Base-by-base conservation (phyloP, 2,888 invertebrate species). In the Tinea trinotella region DNA sequence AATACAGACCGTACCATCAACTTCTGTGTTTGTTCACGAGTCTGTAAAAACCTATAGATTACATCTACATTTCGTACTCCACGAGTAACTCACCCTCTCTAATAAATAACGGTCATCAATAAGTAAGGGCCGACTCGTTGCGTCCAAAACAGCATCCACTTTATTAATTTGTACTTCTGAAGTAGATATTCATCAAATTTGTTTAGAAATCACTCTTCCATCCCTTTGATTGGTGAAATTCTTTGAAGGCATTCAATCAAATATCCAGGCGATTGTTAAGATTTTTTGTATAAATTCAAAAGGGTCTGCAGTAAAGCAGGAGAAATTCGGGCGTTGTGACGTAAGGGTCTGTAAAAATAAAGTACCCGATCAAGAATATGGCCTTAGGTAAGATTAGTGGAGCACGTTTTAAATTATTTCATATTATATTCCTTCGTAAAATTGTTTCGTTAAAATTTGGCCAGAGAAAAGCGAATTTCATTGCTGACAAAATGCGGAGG, bases 81-180 rank as follows among this genome's bases (percentile, higher is more conserved):
- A 64, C 57, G 64, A 52, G 17, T 67, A 64, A 65, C 65, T 64
- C 68, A 61, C 66, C 60, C 63, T 60, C 60, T 62, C 71, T 73
- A 76, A 77, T 77, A 79, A 76, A 78, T 78, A 76, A 74, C 69
- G 60, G 66, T 74, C 76, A 76, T 79, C 74, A 79, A 77, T 78
- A 78, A 76, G 65, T 71, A 64, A 71, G 66, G 64, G 68, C 62
- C 64, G 60, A 53, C 40, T 52, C 62, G 70, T 66, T 64, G 60
- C 66, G 64, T 66, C 65, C 64, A 64, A 63, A 74, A 67, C 69
- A 67, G 65, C 60, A 62, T 57, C 61, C 62, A 63, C 71, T 73
- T 63, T 67, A 66, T 74, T 72, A 73, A 70, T 71, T 68, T 64
- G 62, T 53, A 40, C 53, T 40, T 50, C 24, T n/a, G 50, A 50